Conservation (phyloP, 2,113 vertebrate species). For the Oryzias javanicus region DNA sequence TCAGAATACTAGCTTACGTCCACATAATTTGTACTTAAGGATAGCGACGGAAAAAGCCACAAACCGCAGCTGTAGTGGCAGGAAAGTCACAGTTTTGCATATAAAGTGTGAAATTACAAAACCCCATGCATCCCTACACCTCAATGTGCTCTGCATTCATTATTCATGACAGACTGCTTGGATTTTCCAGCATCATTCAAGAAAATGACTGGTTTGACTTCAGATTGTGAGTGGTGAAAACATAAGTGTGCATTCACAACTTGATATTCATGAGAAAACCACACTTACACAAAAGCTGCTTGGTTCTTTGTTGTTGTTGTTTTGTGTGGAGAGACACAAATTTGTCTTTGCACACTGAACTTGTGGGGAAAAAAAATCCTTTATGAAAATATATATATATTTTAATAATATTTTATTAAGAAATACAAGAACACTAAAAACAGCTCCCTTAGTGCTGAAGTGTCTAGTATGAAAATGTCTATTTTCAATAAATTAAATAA, state of each 20-base stretch:
- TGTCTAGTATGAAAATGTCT: too few species aligned
- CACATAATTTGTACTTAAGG: conserved; percentile 40
- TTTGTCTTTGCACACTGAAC: background rate
- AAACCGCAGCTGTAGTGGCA: conserved; percentile 25
- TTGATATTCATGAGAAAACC: background rate
- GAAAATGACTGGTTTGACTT: background rate
- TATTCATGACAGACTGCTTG: background rate
- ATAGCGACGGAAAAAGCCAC: conserved; percentile 29
- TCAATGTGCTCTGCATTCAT: background rate
- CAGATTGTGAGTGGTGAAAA: background rate
- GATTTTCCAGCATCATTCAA: background rate
- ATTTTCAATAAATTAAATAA: too few species aligned
- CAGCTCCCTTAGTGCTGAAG: too few species aligned
- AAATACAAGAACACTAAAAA: too few species aligned
- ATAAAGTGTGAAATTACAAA: conserved; percentile 17
- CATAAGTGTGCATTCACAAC: background rate
- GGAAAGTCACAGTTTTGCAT: conserved; percentile 3
- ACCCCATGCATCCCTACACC: background rate
- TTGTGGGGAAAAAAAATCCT: background rate
- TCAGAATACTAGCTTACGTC: conserved; percentile 42
- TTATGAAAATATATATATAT: background rate
- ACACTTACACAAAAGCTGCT: background rate
- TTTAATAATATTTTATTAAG: too few species aligned
- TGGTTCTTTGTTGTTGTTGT: background rate
- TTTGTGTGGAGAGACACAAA: background rate